Evolutionary conservation across 2,113 vertebrate species (phyloP), one percentile per base, ranked within the genome.

Genomic region (Eurypyga helias): DNA sequence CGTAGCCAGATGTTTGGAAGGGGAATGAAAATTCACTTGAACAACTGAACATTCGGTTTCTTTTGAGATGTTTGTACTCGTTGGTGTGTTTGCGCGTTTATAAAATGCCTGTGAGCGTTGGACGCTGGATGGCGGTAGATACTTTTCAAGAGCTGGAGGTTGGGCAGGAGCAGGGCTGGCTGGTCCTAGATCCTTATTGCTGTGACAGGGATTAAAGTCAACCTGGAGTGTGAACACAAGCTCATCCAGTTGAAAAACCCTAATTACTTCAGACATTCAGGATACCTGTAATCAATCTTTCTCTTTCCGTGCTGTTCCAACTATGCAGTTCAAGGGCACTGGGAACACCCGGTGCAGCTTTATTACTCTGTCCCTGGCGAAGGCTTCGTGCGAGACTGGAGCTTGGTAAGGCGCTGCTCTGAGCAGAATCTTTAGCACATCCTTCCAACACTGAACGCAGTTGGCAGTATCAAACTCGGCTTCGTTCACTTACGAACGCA

Each of bases 291-390:
- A 83, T 84, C 96, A 84, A 28, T 85, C 75, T 94, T 92, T 83
- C 34, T 88, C 69, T 83, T 95, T 96, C 88, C 92, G 14, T 83
- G 70, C 87, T 46, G 45, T 93, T 97, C 78, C 93, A 98, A 96
- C 98, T 98, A 97, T 98, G 98, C 98, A 98, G 97, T 96, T 96
- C 81, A 87, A 91, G 93, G 96, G 70, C 71, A 87, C 52, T 60
- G 95, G 93, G 90, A 87, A 83, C 84, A 90, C 31, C 81, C 80
- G 80, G 66, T 88, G 41, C 81, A 66, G 77, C 70, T 94, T 90
- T 77, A 70, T 84, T 87, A 62, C 66, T 88, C 87, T 85, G 41
- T 79, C 76, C 60, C 75, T 87, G 73, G 38, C 90, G 57, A 95
- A 95, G 75, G 76, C 84, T 86, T 78, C 75, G 83, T 54, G 84